phyloP scores from a whole-genome alignment of 2,797 vertebrate genomes.

The Arnoldichthys spilopterus region DNA sequence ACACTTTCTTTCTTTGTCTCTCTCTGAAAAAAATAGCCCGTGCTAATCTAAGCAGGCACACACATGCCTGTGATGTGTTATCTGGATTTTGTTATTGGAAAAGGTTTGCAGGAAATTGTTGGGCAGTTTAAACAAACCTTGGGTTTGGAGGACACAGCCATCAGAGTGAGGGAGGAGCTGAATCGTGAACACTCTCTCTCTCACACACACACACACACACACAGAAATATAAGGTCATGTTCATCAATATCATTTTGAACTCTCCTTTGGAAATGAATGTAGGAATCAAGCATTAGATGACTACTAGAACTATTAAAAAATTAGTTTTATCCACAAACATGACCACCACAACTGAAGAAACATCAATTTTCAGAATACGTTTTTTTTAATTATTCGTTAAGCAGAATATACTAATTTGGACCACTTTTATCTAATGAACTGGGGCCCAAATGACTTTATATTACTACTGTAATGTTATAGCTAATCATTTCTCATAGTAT shows the following conservation, averaged over 20 bases:
- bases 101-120: slow-evolving; percentile 20
- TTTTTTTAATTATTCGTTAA: no score
- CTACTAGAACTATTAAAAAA: neutral
- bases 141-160: slow-evolving; percentile 6
- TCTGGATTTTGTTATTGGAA: slow-evolving; percentile 40
- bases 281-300: neutral
- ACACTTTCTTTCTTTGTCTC: neutral
- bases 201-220: slow-evolving; percentile 15
- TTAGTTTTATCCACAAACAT: no score
- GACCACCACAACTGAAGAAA: no score
- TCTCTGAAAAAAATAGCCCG: neutral
- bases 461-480: no score
- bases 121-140: slow-evolving; percentile 50
- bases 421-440: no score
- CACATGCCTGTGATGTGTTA: neutral
- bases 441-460: no score
- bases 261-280: neutral
- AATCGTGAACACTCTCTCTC: neutral
- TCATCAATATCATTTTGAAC: neutral
- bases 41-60: slow-evolving; percentile 62
- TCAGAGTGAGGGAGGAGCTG: neutral
- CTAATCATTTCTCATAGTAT: no score
- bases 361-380: no score
- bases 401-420: no score
- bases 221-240: neutral